Evolutionary conservation across 2,888 invertebrate genomes (phyloP).

Genomic region (Allophyes oxyacanthae): DNA sequence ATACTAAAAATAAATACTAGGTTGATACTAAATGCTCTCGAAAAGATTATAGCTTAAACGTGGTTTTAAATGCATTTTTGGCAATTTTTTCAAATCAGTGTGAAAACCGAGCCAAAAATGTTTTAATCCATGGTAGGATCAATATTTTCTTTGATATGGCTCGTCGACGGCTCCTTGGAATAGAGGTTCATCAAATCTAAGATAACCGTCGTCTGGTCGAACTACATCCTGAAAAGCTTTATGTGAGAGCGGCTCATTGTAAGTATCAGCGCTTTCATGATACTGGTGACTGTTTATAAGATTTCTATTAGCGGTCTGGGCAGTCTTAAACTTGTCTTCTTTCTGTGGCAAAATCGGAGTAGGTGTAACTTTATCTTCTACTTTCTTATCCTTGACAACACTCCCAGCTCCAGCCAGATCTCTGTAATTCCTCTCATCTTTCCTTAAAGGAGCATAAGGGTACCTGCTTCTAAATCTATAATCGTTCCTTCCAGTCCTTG

Average conservation of each 20-base stretch:
- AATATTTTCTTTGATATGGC: conserved; percentile 84
- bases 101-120: conserved; percentile 66
- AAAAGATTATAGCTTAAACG: conserved; percentile 31
- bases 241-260: conserved; percentile 74
- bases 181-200: conserved; percentile 81
- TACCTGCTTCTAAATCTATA: conserved; percentile 82
- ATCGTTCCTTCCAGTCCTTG: conserved; percentile 81
- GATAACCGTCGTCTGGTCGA: conserved; percentile 78
- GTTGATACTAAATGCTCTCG: conserved; percentile 42
- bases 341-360: conserved; percentile 82
- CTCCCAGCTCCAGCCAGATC: conserved; percentile 81
- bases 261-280: conserved; percentile 74
- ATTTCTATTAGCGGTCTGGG: conserved; percentile 71
- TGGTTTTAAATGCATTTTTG: conserved; percentile 47
- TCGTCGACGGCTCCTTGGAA: conserved; percentile 83
- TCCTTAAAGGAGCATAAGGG: conserved; percentile 81
- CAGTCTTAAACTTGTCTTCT: conserved; percentile 72
- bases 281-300: conserved; percentile 85
- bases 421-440: conserved; percentile 84
- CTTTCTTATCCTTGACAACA: conserved; percentile 78
- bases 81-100: conserved; percentile 61
- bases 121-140: conserved; percentile 34
- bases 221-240: conserved; percentile 78
- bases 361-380: conserved; percentile 84
- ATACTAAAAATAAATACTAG: conserved; percentile 67